These are phyloP conservation scores for Hedya salicella DNA, from an alignment of 2,888 invertebrate genomes.

Conservation along the genomic window DNA sequence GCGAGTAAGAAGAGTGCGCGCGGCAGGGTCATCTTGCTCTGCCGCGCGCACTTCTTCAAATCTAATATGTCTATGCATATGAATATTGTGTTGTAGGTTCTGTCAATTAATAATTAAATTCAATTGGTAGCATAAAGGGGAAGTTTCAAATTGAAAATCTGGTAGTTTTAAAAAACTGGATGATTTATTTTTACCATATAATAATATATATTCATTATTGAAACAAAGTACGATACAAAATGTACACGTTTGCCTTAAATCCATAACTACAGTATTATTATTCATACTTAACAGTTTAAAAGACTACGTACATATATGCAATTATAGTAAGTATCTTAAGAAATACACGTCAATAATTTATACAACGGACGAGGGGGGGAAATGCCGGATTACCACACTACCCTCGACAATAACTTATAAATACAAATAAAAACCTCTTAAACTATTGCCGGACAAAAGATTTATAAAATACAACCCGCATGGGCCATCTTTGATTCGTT, in stretches of 20 bases:
- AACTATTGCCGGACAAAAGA: slow-evolving; percentile 70
- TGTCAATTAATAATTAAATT: slow-evolving; percentile 40
- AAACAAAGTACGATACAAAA: slow-evolving; percentile 91
- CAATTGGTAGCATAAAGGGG: slow-evolving; percentile 32
- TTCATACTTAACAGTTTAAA: slow-evolving; percentile 85
- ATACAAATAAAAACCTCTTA: slow-evolving; percentile 51
- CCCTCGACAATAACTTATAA: slow-evolving; percentile 59
- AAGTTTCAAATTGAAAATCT: slow-evolving; percentile 65
- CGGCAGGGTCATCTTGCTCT: no score
- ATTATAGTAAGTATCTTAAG: slow-evolving; percentile 74
- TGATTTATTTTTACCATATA: slow-evolving; percentile 88
- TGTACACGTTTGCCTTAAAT: slow-evolving; percentile 87
- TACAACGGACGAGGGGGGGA: slow-evolving; percentile 76
- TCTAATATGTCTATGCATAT: no score
- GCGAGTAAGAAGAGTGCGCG: no score
- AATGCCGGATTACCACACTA: slow-evolving; percentile 57
- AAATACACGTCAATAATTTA: slow-evolving; percentile 81
- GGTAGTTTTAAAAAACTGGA: slow-evolving; percentile 87
- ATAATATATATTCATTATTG: slow-evolving; percentile 88
- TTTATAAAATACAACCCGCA: slow-evolving; percentile 68
- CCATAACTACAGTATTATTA: slow-evolving; percentile 79
- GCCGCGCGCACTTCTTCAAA: no score
- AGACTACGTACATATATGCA: slow-evolving; percentile 84
- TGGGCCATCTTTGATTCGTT: slow-evolving; percentile 63
- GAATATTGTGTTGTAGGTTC: slow-evolving; percentile 50